Conservation (phyloP, 2,113 vertebrate genomes). For the Lepus timidus region DNA sequence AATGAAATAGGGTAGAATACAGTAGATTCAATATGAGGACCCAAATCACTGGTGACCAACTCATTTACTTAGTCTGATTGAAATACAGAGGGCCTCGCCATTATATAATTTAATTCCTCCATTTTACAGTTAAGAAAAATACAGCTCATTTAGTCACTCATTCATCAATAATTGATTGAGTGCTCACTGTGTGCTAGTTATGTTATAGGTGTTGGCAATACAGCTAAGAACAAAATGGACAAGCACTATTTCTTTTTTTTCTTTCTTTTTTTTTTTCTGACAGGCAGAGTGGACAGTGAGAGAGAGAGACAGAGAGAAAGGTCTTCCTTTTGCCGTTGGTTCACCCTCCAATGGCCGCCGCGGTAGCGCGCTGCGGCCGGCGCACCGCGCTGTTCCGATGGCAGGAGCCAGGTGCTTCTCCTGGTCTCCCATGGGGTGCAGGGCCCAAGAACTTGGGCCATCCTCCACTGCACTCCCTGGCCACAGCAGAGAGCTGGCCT, state of each 20-base stretch:
- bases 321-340: too few species aligned
- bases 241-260: background rate
- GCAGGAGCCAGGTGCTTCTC: too few species aligned
- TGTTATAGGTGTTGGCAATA: background rate
- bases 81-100: background rate
- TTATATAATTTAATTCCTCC: background rate
- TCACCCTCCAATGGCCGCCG: too few species aligned
- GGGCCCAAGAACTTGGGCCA: too few species aligned
- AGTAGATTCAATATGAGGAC: background rate
- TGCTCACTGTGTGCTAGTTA: background rate
- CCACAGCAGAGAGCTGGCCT: too few species aligned
- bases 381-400: too few species aligned
- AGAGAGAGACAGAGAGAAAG: too few species aligned
- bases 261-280: too few species aligned
- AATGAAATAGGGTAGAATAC: background rate
- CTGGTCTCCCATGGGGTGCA: too few species aligned
- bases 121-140: background rate
- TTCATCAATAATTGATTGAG: conserved; percentile 22
- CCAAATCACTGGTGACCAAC: background rate
- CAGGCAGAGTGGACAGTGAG: too few species aligned
- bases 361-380: too few species aligned
- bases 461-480: too few species aligned
- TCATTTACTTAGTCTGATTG: background rate
- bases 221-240: background rate
- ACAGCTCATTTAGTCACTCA: background rate